Conservation (phyloP, 2,797 vertebrate species). For the Tiaroga cobitis region DNA sequence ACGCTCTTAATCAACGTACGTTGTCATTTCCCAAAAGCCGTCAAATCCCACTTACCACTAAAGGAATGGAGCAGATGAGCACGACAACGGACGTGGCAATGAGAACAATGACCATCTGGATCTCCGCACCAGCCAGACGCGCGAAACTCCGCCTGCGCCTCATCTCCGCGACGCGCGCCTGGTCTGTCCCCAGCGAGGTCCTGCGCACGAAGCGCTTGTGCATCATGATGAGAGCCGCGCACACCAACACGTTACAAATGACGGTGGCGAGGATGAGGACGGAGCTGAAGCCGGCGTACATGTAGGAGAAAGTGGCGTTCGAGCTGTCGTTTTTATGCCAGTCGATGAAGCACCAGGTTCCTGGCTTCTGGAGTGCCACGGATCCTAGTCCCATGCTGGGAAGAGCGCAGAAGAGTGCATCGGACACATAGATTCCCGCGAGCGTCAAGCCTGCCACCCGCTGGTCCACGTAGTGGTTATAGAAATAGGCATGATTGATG, state of each 20-base stretch:
- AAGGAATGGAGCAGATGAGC: constrained; percentile 95
- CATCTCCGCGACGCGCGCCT: constrained; percentile 79
- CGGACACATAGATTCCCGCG: constrained; percentile 84
- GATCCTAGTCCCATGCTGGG: constrained; percentile 87
- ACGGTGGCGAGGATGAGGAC: constrained; percentile 89
- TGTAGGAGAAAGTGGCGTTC: constrained; percentile 85
- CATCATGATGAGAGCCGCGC: constrained; percentile 93
- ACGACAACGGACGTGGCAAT: constrained; percentile 92
- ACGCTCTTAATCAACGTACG: neutral
- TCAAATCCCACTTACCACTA: constrained; percentile 86
- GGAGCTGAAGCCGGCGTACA: constrained; percentile 92
- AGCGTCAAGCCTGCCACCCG: constrained; percentile 86
- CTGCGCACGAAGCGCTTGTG: constrained; percentile 91
- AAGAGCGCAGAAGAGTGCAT: constrained; percentile 90
- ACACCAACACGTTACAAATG: constrained; percentile 92
- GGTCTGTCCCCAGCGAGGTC: constrained; percentile 89
- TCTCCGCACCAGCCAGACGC: constrained; percentile 90
- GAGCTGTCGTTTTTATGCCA: constrained; percentile 82
- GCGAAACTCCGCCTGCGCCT: constrained; percentile 87
- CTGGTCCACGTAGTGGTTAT: constrained; percentile 91
- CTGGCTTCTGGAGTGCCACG: constrained; percentile 79
- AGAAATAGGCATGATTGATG: constrained; percentile 97
- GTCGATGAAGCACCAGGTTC: constrained; percentile 96
- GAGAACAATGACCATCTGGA: constrained; percentile 97
- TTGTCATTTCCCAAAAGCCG: neutral